A percentile compares a stretch with the other conserved stretches of the same genome.
These are phyloP conservation scores for Noctua pronuba DNA, from an alignment of 2,888 invertebrate genomes.

Conservation along the genomic window DNA sequence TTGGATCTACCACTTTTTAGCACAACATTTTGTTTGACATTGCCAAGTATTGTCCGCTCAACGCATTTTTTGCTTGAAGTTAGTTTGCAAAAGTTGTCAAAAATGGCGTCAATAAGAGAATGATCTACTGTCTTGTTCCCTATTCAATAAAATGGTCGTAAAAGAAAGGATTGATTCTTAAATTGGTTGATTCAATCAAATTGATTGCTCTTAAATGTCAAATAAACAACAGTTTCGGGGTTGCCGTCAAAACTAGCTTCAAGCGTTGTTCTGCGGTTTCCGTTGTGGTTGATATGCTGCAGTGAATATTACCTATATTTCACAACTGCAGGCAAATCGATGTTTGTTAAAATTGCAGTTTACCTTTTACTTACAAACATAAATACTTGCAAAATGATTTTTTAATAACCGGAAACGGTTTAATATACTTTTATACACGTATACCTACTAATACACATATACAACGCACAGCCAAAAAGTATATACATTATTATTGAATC, in stretches of 20 bases:
- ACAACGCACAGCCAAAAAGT: conserved; percentile 56
- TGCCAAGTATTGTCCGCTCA: neutral
- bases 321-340: neutral
- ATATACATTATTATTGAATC: conserved; percentile 15
- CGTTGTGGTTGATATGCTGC: conserved; percentile 5
- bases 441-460: neutral
- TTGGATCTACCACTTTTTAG: neutral
- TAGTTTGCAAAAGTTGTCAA: neutral
- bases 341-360: neutral
- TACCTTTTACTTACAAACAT: neutral
- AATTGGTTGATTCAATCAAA: conserved; percentile 18
- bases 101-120: neutral
- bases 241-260: conserved; percentile 13
- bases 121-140: neutral
- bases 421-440: neutral
- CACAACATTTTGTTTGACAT: neutral
- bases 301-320: conserved; percentile 3
- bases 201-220: conserved; percentile 8
- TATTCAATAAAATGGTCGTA: neutral
- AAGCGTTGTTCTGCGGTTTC: conserved; percentile 27
- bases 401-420: neutral
- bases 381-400: neutral
- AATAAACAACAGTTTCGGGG: conserved; percentile 15
- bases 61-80: neutral
- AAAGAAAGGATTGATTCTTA: conserved; percentile 3